phyloP scores from a whole-genome alignment of 2,113 vertebrate genomes.

The Serinus canaria region DNA sequence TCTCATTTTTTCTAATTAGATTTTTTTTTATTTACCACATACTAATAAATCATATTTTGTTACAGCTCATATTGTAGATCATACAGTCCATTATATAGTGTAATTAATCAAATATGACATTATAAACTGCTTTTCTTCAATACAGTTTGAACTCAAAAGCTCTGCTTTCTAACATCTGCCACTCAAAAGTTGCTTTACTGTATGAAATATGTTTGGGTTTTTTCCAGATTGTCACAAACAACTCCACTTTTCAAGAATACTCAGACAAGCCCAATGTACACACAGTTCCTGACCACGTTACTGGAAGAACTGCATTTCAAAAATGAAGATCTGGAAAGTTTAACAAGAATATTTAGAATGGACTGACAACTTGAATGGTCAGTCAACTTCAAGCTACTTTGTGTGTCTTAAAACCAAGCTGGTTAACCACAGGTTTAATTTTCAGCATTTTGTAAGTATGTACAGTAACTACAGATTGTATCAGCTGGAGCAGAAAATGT shows the following conservation, averaged over 20 bases:
- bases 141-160: neutral
- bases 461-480: neutral
- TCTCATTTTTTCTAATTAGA: neutral
- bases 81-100: neutral
- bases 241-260: conserved; percentile 60
- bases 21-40: neutral
- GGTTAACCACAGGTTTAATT: neutral
- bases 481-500: conserved; percentile 1
- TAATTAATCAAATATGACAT: neutral
- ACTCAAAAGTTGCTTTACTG: neutral
- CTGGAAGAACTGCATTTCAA: conserved; percentile 76
- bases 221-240: conserved; percentile 61
- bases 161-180: neutral
- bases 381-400: conserved; percentile 18
- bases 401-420: neutral
- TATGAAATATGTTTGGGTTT: neutral
- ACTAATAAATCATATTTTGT: neutral
- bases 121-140: neutral
- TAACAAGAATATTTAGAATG: conserved; percentile 71
- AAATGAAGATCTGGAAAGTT: conserved; percentile 74
- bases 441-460: neutral
- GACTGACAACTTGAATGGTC: conserved; percentile 43
- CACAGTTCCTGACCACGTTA: conserved; percentile 72
- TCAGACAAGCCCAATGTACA: conserved; percentile 48
- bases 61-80: neutral